A percentile compares a stretch with the other conserved stretches of the same genome.
Evolutionary conservation across 2,113 vertebrate species (phyloP).

Genomic region (Grantiella picta): DNA sequence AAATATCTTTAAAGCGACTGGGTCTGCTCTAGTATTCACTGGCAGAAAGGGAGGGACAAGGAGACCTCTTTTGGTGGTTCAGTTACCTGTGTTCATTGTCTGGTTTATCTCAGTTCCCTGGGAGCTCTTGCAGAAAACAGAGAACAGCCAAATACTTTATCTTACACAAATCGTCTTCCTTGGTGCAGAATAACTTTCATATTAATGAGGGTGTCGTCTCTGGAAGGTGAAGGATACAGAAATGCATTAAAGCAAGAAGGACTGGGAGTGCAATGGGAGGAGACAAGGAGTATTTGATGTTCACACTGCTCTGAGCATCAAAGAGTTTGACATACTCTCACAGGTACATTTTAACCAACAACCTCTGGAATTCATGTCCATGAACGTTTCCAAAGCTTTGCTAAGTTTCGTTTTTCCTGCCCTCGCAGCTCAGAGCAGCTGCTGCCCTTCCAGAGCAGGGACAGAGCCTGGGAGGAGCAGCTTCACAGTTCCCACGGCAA

Average conservation of each 20-base stretch:
- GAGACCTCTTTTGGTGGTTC: neutral
- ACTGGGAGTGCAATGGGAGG: neutral
- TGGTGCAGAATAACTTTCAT: neutral
- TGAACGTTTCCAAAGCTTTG: neutral
- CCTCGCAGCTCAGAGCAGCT: neutral
- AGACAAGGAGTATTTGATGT: neutral
- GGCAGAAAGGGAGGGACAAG: neutral
- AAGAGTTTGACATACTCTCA: neutral
- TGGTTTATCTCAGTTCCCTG: neutral
- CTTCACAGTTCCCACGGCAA: neutral
- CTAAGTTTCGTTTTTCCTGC: neutral
- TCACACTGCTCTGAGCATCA: accelerated
- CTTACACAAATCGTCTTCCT: neutral
- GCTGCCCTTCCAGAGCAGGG: neutral
- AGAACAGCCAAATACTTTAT: neutral
- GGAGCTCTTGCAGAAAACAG: neutral
- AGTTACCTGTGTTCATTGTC: neutral
- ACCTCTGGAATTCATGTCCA: neutral
- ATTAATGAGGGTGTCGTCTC: neutral
- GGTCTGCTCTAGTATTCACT: neutral
- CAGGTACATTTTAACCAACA: neutral
- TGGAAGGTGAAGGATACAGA: neutral
- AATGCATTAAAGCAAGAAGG: neutral
- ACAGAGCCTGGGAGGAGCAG: neutral
- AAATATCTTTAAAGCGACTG: neutral